Evolutionary conservation across 2,888 invertebrate species (phyloP).

Genomic region (Tipula lateralis): DNA sequence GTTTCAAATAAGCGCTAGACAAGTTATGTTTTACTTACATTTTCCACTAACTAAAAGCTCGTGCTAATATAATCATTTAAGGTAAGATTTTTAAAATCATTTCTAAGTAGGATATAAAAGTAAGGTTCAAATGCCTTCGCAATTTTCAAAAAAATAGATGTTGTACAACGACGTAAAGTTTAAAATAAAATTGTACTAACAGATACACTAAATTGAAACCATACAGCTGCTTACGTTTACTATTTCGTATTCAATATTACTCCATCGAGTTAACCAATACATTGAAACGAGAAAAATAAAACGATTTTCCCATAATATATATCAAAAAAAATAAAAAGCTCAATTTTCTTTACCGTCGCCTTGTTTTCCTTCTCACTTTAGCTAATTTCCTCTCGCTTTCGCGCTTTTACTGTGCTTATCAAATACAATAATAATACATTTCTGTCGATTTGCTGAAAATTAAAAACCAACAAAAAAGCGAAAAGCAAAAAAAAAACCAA

Average conservation of each 20-base stretch:
- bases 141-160: no score
- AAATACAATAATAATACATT: not conserved
- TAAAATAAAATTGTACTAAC: no score
- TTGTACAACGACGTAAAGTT: no score
- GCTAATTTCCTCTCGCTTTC: not conserved
- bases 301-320: not conserved
- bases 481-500: not conserved
- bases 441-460: not conserved
- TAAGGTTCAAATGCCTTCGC: no score
- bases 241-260: not conserved
- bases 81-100: no score
- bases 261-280: not conserved
- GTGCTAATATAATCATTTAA: no score
- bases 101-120: no score
- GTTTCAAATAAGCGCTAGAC: no score
- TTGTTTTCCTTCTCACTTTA: not conserved
- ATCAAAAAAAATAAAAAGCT: not conserved
- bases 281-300: not conserved
- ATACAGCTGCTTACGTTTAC: not conserved
- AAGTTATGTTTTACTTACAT: no score
- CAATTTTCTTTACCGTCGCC: not conserved
- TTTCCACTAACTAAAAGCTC: no score
- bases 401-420: not conserved
- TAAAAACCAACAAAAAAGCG: no score
- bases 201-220: not conserved